These are phyloP conservation scores for Lutjanus argentimaculatus DNA, from an alignment of 2,797 vertebrate genomes.

Conservation along the genomic window DNA sequence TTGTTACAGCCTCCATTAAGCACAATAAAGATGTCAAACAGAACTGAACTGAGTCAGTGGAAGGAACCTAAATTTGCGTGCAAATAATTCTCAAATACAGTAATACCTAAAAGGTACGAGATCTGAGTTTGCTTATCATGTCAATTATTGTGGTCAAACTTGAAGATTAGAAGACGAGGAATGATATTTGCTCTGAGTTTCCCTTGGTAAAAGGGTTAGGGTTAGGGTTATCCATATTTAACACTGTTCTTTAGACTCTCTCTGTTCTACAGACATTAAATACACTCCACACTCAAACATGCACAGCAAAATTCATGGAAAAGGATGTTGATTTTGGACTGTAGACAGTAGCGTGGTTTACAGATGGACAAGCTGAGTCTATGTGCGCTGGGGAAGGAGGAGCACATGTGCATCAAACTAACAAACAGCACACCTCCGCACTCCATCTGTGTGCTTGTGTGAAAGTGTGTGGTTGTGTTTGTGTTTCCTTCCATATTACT, in stretches of 20 bases:
- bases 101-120: not conserved
- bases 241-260: slow-evolving; percentile 5
- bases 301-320: slow-evolving; percentile 24
- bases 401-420: slow-evolving; percentile 51
- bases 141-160: slow-evolving; percentile 3
- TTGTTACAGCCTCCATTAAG: too few relatives aligned
- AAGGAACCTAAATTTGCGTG: not conserved
- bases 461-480: slow-evolving; percentile 22
- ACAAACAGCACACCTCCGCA: slow-evolving; percentile 36
- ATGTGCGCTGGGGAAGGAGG: slow-evolving; percentile 46
- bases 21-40: not conserved
- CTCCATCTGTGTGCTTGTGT: slow-evolving; percentile 3
- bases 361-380: slow-evolving; percentile 52
- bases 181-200: slow-evolving; percentile 1
- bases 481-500: slow-evolving; percentile 36
- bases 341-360: slow-evolving; percentile 42
- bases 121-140: not conserved
- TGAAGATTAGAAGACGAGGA: not conserved
- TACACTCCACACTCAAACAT: slow-evolving; percentile 1
- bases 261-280: slow-evolving; percentile 1
- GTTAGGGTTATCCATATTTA: slow-evolving; percentile 20
- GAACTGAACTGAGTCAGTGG: not conserved
- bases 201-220: not conserved
- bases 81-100: not conserved
- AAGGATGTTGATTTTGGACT: slow-evolving; percentile 73